phyloP scores from a whole-genome alignment of 2,888 invertebrate genomes.

The Loripinus fragilis region DNA sequence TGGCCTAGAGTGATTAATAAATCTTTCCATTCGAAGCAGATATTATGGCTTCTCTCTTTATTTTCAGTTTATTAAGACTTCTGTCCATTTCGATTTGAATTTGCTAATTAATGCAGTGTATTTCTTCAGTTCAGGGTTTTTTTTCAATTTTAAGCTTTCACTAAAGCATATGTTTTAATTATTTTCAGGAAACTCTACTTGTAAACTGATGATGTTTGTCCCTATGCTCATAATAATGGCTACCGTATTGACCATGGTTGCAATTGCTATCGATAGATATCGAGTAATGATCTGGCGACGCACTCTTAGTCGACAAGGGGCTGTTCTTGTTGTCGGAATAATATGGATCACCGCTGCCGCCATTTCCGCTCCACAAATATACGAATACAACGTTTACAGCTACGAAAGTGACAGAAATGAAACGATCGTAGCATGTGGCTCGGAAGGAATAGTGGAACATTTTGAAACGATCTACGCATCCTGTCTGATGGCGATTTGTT shows the following conservation, averaged over 20 bases:
- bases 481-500: constrained; percentile 43
- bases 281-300: constrained; percentile 34
- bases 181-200: constrained; percentile 51
- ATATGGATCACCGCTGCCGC: constrained; percentile 49
- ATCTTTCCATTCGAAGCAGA: no score
- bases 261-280: constrained; percentile 59
- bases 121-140: no score
- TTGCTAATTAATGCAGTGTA: no score
- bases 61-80: no score
- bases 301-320: constrained; percentile 19
- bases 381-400: constrained; percentile 57
- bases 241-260: constrained; percentile 62
- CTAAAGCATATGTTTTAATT: no score
- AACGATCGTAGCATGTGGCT: constrained; percentile 44
- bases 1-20: no score
- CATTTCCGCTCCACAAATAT: constrained; percentile 57
- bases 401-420: background rate
- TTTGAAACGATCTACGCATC: constrained; percentile 58
- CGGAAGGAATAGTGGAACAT: constrained; percentile 56
- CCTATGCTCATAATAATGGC: constrained; percentile 55
- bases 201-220: constrained; percentile 63
- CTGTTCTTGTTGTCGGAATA: constrained; percentile 23
- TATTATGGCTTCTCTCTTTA: no score
- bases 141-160: no score
- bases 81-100: no score